Conservation (phyloP, 2,888 invertebrate species). For the Papilio elwesi region DNA sequence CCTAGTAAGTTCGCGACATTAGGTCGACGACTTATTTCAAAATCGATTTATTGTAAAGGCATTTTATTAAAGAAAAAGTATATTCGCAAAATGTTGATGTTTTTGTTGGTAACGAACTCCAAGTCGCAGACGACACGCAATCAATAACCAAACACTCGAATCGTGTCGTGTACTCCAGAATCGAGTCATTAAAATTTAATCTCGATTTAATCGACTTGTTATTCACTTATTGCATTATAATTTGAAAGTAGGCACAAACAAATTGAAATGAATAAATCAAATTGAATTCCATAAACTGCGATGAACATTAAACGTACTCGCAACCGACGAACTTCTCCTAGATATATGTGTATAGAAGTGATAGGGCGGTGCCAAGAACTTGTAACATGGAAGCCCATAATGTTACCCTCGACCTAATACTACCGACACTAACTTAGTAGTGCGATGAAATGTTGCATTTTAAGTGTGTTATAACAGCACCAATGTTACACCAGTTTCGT, state of each 20-base stretch:
- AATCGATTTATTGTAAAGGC: no score
- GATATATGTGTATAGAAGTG: neutral
- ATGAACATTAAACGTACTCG: neutral
- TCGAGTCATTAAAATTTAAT: neutral
- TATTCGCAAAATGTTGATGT: no score
- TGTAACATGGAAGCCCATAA: neutral
- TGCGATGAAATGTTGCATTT: neutral
- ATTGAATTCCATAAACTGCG: no score
- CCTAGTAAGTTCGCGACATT: no score
- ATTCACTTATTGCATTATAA: neutral
- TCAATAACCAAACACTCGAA: neutral
- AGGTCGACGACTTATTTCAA: no score
- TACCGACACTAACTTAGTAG: neutral
- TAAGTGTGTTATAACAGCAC: neutral
- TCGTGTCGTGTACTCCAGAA: neutral
- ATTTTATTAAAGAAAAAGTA: no score
- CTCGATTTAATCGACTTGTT: neutral
- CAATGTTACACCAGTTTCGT: no score
- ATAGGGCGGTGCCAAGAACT: conserved; percentile 7
- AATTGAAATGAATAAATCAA: no score
- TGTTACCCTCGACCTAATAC: neutral
- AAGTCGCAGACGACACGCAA: neutral
- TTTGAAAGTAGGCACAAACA: neutral
- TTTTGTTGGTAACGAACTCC: neutral
- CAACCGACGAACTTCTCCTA: neutral